Evolutionary conservation across 2,888 invertebrate species (phyloP), one percentile per base, ranked within the genome.

Genomic region (Morpho helenor): DNA sequence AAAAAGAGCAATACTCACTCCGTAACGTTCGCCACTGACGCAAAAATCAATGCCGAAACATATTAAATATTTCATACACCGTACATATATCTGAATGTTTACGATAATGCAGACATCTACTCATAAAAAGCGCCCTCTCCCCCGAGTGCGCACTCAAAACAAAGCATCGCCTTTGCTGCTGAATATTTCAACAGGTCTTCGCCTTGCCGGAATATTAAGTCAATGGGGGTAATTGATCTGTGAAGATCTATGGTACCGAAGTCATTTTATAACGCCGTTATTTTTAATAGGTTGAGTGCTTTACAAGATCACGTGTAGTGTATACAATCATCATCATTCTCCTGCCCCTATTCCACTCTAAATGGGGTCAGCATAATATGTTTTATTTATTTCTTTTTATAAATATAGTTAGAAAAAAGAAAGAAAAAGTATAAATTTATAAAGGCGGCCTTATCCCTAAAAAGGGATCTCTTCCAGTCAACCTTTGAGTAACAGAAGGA

Each of bases 211-310:
- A 85, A 87, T 86, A 89, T 88, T 88, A 90, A 90, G 88, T 88
- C 87, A 87, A 87, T 87, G 85, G 77, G 74, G 86, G 88, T 90
- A 89, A 90, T 90, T 88, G 88, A 88, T 87, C 88, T 83, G 82
- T 80, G 82, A 79, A 81, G 75, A 66, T 61, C 54, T 42, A 40
- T 48, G 44, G 50, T 47, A 51, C 53, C 58, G 49, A 51, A 50
- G 55, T 45, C 23, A 39, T 49, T 55, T 55, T 49, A 10, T 53
- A 51, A 52, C 44, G 47, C 42, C 45, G 31, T 58, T 52, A 41
- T 47, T 42, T 16, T 49, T 49, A 43, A 49, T 49, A 48, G 54
- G 47, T 10, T 41, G 47, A 41, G 39, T 39, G 45, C 31, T 53
- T 52, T 8, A 31, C 16, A 45, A 39, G 44, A 10, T 31, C 16